Percentiles rank a stretch among this genome's conserved stretches.
Conservation (phyloP, 2,113 vertebrate genomes). For the Spermophilus dauricus region DNA sequence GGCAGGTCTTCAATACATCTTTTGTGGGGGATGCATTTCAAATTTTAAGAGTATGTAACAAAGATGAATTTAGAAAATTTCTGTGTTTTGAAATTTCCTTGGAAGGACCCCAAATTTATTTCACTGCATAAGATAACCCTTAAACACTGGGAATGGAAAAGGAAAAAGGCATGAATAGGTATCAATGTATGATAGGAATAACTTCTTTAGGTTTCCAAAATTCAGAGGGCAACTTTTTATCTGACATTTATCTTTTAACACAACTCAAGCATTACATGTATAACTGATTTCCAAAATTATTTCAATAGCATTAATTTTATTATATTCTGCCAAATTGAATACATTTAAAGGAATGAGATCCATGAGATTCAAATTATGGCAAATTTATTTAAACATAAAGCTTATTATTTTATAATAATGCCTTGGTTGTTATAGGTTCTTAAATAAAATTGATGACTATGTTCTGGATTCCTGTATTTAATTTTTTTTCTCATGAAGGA, state of each 20-base stretch:
- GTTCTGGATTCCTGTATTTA: background rate
- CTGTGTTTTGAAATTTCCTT: background rate
- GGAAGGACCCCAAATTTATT: background rate
- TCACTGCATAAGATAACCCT: background rate
- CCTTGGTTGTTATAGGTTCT: background rate
- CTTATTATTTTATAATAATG: background rate
- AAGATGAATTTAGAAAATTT: background rate
- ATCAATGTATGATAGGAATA: background rate
- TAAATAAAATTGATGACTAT: background rate
- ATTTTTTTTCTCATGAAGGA: background rate
- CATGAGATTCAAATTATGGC: slow-evolving; percentile 31
- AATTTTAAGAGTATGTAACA: background rate
- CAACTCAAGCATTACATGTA: background rate
- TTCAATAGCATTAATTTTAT: slow-evolving; percentile 33
- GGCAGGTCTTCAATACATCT: background rate
- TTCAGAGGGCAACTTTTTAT: background rate
- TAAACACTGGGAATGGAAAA: background rate
- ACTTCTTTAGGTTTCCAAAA: background rate
- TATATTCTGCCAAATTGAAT: background rate
- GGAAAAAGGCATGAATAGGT: background rate
- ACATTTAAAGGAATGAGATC: background rate
- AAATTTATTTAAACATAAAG: background rate
- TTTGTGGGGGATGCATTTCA: background rate
- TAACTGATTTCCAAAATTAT: background rate
- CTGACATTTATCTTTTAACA: background rate